Evolutionary conservation across 2,113 vertebrate species (phyloP), one percentile per base, ranked within the genome.

Genomic region (Furnarius figulus): DNA sequence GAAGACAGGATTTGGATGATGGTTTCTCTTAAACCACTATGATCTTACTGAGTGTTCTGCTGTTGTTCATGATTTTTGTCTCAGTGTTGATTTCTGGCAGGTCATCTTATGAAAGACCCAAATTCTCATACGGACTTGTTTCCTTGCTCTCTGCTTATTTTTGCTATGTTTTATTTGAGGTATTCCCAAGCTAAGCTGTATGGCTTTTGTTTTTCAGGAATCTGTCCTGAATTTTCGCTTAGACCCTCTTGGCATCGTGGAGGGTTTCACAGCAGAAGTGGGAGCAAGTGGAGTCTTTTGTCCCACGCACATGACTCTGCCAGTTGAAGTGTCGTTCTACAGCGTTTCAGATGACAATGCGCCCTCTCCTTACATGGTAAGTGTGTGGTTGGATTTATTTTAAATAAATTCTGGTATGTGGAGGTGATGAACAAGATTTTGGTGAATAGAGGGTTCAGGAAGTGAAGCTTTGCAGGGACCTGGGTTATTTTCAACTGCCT

Each of bases 281-380:
- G 99, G 99, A 58, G 99, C 99, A 37, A 99, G 99, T 20, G 99
- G 99, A 80, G 97, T 99, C 71, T 99, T 99, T 90, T 99, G 99
- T 97, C 99, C 99, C 85, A 99, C 99, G 20, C 99, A 99, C 97
- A 98, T 99, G 98, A 99, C 99, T 95, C 98, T 99, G 95, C 99
- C 99, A 18, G 99, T 99, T 40, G 99, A 99, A 66, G 99, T 99
- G 97, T 99, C 98, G 4, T 99, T 99, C 98, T 99, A 99, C 98
- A 99, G 99, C 8, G 99, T 99, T 96, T 99, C 99, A 6, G 99
- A 99, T 77, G 99, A 99, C 97, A 99, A 99, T 13, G 99, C 99
- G 52, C 99, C 99, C 73, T 99, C 99, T 96, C 99, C 99, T 89
- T 99, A 99, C 91, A 99, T 99, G 99, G 99, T 99, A 96, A 98